Evolutionary conservation across 2,888 invertebrate species (phyloP).

Genomic region (Drosophila robusta): DNA sequence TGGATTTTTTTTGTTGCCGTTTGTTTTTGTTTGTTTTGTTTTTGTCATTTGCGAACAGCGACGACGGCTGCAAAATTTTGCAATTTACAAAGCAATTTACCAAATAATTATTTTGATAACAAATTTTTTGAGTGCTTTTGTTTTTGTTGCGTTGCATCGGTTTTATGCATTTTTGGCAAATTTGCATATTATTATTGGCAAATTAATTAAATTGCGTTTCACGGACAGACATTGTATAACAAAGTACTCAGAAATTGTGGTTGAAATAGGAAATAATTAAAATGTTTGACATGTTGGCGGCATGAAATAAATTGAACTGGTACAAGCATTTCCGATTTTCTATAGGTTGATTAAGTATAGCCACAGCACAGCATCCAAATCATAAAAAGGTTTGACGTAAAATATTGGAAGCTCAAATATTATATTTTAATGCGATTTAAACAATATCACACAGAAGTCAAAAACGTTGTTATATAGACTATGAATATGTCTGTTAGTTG

Average conservation of each 20-base stretch:
- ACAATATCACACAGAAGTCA: too few relatives aligned
- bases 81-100: conserved; percentile 63
- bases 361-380: neutral
- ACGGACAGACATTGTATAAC: conserved; percentile 26
- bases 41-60: conserved; percentile 10
- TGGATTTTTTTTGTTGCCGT: conserved; percentile 20
- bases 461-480: too few relatives aligned
- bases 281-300: conserved; percentile 4
- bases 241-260: conserved; percentile 22
- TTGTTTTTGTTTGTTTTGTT: conserved; percentile 8
- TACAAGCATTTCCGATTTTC: neutral
- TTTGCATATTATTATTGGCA: conserved; percentile 70
- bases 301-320: neutral
- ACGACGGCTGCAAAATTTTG: conserved; percentile 19
- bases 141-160: conserved; percentile 16
- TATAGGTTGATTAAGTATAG: neutral
- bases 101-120: conserved; percentile 68
- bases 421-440: too few relatives aligned
- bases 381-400: too few relatives aligned
- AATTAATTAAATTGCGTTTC: conserved; percentile 67
- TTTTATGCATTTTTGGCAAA: conserved; percentile 48
- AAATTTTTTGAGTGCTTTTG: conserved; percentile 38
- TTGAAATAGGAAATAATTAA: conserved; percentile 21
- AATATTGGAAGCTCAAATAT: too few relatives aligned
- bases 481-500: too few relatives aligned